Base-by-base conservation (phyloP, 2,888 invertebrate genomes). In the Zelleria hepariella region DNA sequence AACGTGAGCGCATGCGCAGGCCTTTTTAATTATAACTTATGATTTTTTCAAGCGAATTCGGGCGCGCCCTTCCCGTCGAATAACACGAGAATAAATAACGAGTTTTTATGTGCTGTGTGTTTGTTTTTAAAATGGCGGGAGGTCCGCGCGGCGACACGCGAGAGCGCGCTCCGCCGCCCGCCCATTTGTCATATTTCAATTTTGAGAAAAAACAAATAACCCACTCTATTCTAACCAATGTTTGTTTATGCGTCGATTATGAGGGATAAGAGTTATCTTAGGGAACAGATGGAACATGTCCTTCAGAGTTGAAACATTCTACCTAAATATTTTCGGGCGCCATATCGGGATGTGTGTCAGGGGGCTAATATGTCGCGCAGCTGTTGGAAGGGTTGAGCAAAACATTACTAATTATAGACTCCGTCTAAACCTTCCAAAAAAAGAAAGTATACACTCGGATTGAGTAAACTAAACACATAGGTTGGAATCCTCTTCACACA, bases 61-160 rank as follows among this genome's bases (percentile, higher is more conserved):
- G 85, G 77, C 83, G 80, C 86, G 85, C 82, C 85, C 84, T 86
- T 84, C 84, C 78, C 80, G 75, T 78, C 78, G 80, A 77, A 83
- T 80, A 84, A 83, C 82, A 82, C 74, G 75, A 82, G 77, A 83
- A 87, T 87, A 86, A 88, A 87, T 87, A 88, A 88, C 82, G 75
- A 82, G 86, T 86, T 86, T 86, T 86, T 86, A 78, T 85, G 78
- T 85, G 82, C 72, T 76, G 78, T 82, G 75, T 88, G 86, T 88
- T 87, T 88, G 88, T 88, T 88, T 88, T 86, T 82, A 86, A 87
- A 88, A 87, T 88, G 88, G 88, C 88, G 87, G 88, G 88, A 88
- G 87, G 87, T 87, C 87, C 75, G 80, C 76, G 82, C 82, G 86
- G 84, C 86, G 86, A 88, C 88, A 87, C 88, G 86, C 87, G 86